Evolutionary conservation across 1,140 invertebrate species (phyloP).

Genomic region (Aphelenchoides besseyi): DNA sequence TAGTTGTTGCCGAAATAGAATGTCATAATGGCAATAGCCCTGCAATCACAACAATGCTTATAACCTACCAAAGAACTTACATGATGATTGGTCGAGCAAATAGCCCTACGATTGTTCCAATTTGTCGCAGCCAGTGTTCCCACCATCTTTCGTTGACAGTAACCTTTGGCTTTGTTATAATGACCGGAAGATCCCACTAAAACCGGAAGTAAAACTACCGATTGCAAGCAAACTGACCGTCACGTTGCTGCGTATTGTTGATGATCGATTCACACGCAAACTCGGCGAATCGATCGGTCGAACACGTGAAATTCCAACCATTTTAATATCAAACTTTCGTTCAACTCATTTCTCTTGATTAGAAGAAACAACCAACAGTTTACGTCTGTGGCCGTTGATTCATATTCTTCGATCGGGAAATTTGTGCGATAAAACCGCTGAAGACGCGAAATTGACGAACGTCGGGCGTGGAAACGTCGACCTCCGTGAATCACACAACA

Average conservation of each 20-base stretch:
- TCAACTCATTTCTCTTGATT: background rate
- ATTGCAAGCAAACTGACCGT: background rate
- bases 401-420: too few species aligned
- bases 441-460: background rate
- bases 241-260: background rate
- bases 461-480: too few species aligned
- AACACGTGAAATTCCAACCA: background rate
- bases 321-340: background rate
- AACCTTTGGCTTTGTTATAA: background rate
- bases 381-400: too few species aligned
- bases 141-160: background rate
- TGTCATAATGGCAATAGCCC: background rate
- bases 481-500: too few species aligned
- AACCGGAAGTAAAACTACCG: background rate
- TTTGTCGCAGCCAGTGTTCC: background rate
- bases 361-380: too few species aligned
- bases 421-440: background rate
- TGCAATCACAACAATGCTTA: background rate
- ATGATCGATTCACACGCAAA: background rate
- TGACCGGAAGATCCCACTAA: background rate
- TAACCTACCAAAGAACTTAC: background rate
- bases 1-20: conserved; percentile 12
- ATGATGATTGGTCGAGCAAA: background rate
- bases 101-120: background rate
- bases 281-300: background rate